Percentiles rank a stretch among this genome's conserved stretches.
Conservation (phyloP, 2,797 vertebrate species). For the Aviceda leuphotes region DNA sequence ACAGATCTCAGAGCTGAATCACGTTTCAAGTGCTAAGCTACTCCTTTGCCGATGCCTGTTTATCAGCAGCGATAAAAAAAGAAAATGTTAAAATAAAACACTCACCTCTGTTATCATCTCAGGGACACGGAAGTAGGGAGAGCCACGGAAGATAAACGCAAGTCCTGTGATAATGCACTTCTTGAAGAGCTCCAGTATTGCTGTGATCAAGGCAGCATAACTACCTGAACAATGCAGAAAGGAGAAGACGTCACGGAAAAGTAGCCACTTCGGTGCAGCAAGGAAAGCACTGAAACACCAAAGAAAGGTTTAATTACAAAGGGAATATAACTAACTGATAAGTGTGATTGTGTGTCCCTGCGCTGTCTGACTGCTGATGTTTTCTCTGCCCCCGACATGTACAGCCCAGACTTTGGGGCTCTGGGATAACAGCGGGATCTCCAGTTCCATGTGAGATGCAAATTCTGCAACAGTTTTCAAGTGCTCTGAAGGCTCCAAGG, state of each 20-base stretch:
- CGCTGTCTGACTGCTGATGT: neutral
- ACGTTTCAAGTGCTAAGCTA: neutral
- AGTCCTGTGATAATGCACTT: neutral
- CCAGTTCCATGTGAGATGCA: rapidly evolving
- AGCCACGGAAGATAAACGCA: neutral
- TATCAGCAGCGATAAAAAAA: neutral
- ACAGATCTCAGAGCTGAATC: neutral
- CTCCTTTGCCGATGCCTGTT: neutral
- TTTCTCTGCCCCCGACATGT: neutral
- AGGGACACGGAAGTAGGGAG: neutral
- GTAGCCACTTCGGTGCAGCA: neutral
- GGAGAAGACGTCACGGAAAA: neutral
- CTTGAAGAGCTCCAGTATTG: neutral
- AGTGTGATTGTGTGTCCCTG: no score
- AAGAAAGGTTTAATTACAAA: neutral
- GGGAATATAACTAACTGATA: neutral
- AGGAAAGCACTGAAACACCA: neutral
- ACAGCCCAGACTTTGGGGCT: neutral
- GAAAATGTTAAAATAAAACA: neutral
- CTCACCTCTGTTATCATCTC: neutral
- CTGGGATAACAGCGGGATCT: neutral
- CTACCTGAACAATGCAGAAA: neutral
- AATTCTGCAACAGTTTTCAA: neutral
- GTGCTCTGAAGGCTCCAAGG: neutral
- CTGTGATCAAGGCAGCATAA: neutral